These are phyloP conservation scores for Hydrozoanthus gracilis DNA, from an alignment of 92 coral and sea anemone species.

Conservation along the genomic window DNA sequence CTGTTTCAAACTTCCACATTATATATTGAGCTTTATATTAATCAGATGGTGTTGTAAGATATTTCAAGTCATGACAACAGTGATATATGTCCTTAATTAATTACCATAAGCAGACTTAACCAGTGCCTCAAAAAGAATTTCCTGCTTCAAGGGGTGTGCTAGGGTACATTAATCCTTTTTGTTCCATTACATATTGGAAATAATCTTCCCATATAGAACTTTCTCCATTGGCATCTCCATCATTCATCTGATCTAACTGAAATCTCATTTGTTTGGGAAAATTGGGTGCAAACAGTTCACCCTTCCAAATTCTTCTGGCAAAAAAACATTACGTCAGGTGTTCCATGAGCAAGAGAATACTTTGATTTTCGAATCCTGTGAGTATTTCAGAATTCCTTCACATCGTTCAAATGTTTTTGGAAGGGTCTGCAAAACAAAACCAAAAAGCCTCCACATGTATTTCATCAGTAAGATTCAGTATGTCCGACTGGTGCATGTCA, in stretches of 20 bases:
- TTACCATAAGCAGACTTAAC: conserved; percentile 55
- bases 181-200: conserved; percentile 74
- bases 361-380: conserved; percentile 75
- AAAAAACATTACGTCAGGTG: conserved; percentile 73
- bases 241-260: conserved; percentile 23
- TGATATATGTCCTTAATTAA: background rate
- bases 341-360: conserved; percentile 63
- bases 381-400: conserved; percentile 70
- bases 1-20: too few species aligned
- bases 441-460: conserved; percentile 71
- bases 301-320: conserved; percentile 67
- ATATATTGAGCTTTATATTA: too few species aligned
- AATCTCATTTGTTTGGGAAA: conserved; percentile 55
- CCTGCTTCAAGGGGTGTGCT: conserved; percentile 74
- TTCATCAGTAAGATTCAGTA: conserved; percentile 62
- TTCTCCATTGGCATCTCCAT: conserved; percentile 37
- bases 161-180: conserved; percentile 57
- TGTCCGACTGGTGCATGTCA: conserved; percentile 65
- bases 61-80: too few species aligned
- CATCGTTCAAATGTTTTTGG: conserved; percentile 67
- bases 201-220: conserved; percentile 72
- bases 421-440: conserved; percentile 75
- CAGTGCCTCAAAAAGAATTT: conserved; percentile 61
- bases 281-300: conserved; percentile 59
- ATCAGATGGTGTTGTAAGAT: too few species aligned